Base-by-base conservation (phyloP, 2,888 invertebrate genomes). In the Alentia gelatinosa region DNA sequence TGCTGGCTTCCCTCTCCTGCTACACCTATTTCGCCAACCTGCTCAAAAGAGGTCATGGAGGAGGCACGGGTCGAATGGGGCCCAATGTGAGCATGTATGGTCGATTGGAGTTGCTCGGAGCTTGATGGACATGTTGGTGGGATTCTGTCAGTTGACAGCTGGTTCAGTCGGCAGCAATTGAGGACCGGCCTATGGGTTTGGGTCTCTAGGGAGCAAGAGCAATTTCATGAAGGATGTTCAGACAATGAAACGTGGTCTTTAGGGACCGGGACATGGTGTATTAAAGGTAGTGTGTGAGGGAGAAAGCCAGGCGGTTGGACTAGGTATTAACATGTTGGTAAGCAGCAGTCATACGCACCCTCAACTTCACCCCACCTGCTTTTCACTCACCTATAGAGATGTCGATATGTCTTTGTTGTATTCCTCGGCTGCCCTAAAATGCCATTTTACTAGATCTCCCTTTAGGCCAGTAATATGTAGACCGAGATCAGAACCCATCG, bases 191-290 rank as follows among this genome's bases (percentile, higher is more conserved):
- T 79, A 39, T 79, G 26, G 79, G 39, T 19, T 15, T 19, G 74
- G 39, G 79, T 79, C 79, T 39, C 79, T 19, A 39, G 39, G 37
- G 79, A 74, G 37, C 79, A 23, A 39, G 79, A 37, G 79, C 26
- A 79, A 79, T 79, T 79, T 79, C 79, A 39, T 39, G 79, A 79
- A 79, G 79, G 79, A 79, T 79, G 79, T 79, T 79, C 79, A 79
- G 79, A 79, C 79, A 79, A 79, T 79, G n/a, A 39, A 23, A 5
- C 37, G 7, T n/a, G 12, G 39, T 39, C 79, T 79, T 79, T 79
- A 19, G 79, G 79, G 79, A 79, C 79, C 15, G 79, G 37, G 79
- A 79, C 79, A 79, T 79, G 79, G 39, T 79, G 79, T 79, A 79
- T 35, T 33, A 39, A 5, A n/a, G 30, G 74, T 26, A 30, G 19